Evolutionary conservation across 1,140 invertebrate genomes (phyloP), one percentile per base, ranked within the genome.

Genomic region (Cotesia glomerata): DNA sequence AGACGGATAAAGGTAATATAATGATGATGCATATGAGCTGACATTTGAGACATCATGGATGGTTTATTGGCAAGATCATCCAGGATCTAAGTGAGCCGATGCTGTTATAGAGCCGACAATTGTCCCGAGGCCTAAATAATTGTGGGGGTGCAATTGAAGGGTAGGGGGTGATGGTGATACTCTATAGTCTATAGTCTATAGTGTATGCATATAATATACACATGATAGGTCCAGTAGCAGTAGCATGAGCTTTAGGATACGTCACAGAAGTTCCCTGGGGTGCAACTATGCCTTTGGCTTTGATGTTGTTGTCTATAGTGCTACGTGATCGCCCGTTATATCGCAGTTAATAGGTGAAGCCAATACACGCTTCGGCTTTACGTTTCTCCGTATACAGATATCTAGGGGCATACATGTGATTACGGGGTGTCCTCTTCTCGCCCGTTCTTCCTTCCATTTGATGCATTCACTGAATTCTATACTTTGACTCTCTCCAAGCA

Each of bases 261-360:
- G 80, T 77, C 76, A 79, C 76, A 79, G 74, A 61, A 74, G 52
- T 74, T 82, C 80, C 79, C 80, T 64, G 66, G 81, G 79, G 81
- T 81, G 74, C 83, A 84, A 82, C 82, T 83, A 84, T 86, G 83
- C 84, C 84, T 86, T 86, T 87, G 85, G 81, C 85, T 87, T 87
- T 87, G 85, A 87, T 86, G 84, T 87, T 86, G 84, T 87, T 82
- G 79, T 78, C 78, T 80, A 78, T 78, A 77, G 77, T 79, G 78
- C 80, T 80, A 82, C 78, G 75, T 77, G 81, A 85, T 83, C 81
- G 78, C 67, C 75, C 75, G 76, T 79, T 82, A 81, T 79, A 84
- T 80, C 77, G 77, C 77, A 76, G 78, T 80, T 84, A 85, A 85
- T 86, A 83, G 79, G 73, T 77, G 78, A 79, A 79, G 76, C 80